These are phyloP conservation scores for Anisognathus igniventris DNA, from an alignment of 2,797 vertebrate species.

Conservation along the genomic window DNA sequence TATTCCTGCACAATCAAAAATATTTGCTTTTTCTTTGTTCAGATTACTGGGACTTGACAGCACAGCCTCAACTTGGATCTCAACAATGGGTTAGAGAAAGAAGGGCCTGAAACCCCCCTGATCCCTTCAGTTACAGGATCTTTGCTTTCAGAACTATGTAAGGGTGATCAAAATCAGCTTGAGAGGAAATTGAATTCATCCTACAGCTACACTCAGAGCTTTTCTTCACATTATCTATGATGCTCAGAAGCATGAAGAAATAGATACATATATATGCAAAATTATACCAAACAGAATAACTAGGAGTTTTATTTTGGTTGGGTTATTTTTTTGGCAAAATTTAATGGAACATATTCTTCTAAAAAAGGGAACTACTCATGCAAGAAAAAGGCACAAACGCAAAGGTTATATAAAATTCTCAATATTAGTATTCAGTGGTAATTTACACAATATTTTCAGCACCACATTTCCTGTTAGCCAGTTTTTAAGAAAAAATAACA, in stretches of 20 bases:
- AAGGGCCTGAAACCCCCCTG: background rate
- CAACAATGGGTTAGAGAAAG: background rate
- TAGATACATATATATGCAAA: background rate
- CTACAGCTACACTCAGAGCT: background rate
- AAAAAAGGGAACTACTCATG: background rate
- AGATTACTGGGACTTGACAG: background rate
- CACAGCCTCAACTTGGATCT: background rate
- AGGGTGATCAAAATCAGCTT: background rate
- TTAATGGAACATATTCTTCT: background rate
- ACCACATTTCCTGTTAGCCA: background rate
- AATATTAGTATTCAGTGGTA: background rate
- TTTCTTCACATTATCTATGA: background rate
- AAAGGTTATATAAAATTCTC: background rate
- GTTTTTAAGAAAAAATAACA: background rate
- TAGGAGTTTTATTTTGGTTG: background rate
- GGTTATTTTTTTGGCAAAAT: background rate
- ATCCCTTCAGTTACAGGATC: background rate
- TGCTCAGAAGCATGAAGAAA: background rate
- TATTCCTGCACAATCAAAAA: background rate
- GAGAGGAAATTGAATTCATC: background rate
- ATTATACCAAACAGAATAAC: background rate
- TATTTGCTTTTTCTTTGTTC: background rate
- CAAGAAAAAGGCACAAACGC: background rate
- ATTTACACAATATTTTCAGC: background rate
- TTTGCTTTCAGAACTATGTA: background rate